Base-by-base conservation (phyloP, 2,113 vertebrate species). In the Mirounga angustirostris region DNA sequence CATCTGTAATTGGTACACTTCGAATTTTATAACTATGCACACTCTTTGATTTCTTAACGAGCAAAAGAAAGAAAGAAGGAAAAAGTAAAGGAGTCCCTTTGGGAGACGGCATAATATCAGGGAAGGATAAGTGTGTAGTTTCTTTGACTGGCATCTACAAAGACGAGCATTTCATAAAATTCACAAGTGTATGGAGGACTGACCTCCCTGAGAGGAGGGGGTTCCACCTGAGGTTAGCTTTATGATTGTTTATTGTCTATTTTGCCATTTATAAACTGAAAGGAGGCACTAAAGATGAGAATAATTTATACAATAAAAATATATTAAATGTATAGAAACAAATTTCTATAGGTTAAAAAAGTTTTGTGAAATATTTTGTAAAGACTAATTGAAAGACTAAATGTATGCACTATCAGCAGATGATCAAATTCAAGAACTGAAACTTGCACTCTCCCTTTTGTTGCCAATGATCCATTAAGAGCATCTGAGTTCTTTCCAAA, bases 201-300 rank as follows among this genome's bases (percentile, higher is more conserved):
- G 97, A 99, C 98, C 98, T 98, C 96, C 96, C 98, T 96, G 98
- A 98, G 85, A 93, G 97, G 97, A 98, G 98, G 98, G 99, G 96
- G 98, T 98, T 97, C 98, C 97, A 98, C 98, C 98, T 99, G 98
- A 96, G 97, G 97, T 98, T 98, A 99, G 98, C 98, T 98, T 98
- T 98, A 98, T 97, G 97, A 97, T 98, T 98, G 98, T 98, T 97
- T 97, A 98, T 98, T 98, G 98, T 99, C 99, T 99, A 99, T 99
- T 99, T 99, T 99, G 99, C 99, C 99, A 99, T 99, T 99, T 99
- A 99, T 99, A 99, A 95, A 89, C 98, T 98, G 98, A 99, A 98
- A 99, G 98, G 99, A 99, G 99, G 99, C 99, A 99, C 99, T 99
- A 99, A 99, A 99, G 99, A 99, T 99, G 98, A 99, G 98, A 98